Base-by-base conservation (phyloP, 2,888 invertebrate species). In the Dryomyza anilis region DNA sequence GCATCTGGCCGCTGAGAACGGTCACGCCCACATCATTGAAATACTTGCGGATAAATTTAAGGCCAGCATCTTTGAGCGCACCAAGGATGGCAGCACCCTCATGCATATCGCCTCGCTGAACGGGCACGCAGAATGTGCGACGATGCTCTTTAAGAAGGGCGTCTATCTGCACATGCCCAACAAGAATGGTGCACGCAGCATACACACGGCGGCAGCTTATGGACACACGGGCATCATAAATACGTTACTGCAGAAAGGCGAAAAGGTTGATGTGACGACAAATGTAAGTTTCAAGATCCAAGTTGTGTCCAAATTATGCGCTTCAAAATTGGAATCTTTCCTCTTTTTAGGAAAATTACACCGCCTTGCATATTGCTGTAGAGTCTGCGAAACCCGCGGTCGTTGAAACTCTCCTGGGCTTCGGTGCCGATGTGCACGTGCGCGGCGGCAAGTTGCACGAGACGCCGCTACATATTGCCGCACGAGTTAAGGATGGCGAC, bases 141-240 rank as follows among this genome's bases (percentile, higher is more conserved):
- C 96, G 86, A 96, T 97, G 89, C 91, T 99, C 68, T 94, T 99
- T 84, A 97, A 96, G 84, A 96, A 98, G 81, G 99, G 99, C 12
- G 98, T 99, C 39, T 98, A 98, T 72, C 87, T 99, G 23, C 96
- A 98, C 81, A 99, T 99, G 98, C 98, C 99, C 68, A 99, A 99
- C 83, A 99, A 98, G 74, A 78, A 81, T 74, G 99, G 99, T 27
- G 98, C 98, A 0, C 88, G 98, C 66, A 97, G 98, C 80, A 94
- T 99, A 70, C 99, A 99, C 84, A 96, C 97, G 0, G 99, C 99
- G 0, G 98, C 98, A 12, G 89, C 93, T 77, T 95, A 96, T 76
- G 99, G 99, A 0, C 98, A 98, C 80, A 95, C 96, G 5, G 95
- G 96, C 29, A 98, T 98, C 78, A 97, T 98, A 78, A 96, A 95